Conservation (phyloP, 1,140 invertebrate species). For the Agrypnia vestita region DNA sequence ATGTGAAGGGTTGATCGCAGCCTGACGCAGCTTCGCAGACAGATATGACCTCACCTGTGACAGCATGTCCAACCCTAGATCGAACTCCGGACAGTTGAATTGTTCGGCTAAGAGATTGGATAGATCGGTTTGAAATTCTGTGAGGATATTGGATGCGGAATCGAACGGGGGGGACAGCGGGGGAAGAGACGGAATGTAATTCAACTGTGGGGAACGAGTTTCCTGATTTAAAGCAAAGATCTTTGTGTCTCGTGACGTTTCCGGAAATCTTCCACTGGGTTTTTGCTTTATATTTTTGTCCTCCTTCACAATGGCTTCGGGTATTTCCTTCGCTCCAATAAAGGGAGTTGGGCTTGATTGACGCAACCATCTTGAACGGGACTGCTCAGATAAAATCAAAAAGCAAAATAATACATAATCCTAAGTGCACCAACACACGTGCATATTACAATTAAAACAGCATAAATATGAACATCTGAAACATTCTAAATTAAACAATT, state of each 20-base stretch:
- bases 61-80: slow-evolving; percentile 48
- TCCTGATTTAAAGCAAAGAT: slow-evolving; percentile 30
- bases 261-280: slow-evolving; percentile 16
- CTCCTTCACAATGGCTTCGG: slow-evolving; percentile 47
- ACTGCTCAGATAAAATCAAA: slow-evolving; percentile 56
- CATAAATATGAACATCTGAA: background rate
- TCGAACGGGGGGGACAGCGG: slow-evolving; percentile 1
- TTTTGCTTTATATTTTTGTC: slow-evolving; percentile 16
- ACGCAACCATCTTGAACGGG: slow-evolving; percentile 58
- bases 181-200: background rate
- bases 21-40: slow-evolving; percentile 12
- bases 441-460: background rate
- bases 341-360: slow-evolving; percentile 4
- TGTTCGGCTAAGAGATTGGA: slow-evolving; percentile 55
- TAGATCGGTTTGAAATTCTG: slow-evolving; percentile 41
- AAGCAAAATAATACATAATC: slow-evolving; percentile 39
- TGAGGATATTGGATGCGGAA: slow-evolving; percentile 41
- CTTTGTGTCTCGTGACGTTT: background rate
- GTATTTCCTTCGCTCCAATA: slow-evolving; percentile 38
- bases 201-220: slow-evolving; percentile 6
- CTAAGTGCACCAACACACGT: slow-evolving; percentile 15
- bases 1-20: slow-evolving; percentile 10
- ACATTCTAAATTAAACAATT: slow-evolving; percentile 11
- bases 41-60: slow-evolving; percentile 54
- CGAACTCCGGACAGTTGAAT: slow-evolving; percentile 55